Base-by-base conservation (phyloP, 1,140 invertebrate genomes). In the Calephelis virginiensis region DNA sequence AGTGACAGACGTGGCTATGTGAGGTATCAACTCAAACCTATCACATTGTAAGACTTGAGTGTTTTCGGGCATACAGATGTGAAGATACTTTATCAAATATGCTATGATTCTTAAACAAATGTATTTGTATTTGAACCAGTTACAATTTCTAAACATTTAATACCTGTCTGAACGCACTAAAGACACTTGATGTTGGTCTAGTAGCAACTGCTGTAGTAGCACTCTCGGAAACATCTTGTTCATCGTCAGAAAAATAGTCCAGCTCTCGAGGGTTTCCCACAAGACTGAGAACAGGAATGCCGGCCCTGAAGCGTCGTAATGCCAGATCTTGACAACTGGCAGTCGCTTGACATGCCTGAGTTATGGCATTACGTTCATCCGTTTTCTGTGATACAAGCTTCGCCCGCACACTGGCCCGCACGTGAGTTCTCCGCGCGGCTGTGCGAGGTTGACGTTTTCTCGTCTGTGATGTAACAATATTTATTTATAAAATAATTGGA, bases 181-280 rank as follows among this genome's bases (percentile, higher is more conserved):
- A 79, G 48, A 91, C 85, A 28, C 67, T 76, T 47, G 85, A 71
- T 66, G 92, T 90, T 63, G 92, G 78, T 75, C 87, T 60, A 10
- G 89, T 75, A 8, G 92, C 86, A 63, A 91, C 84, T 56, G 91
- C 85, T 66, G 82, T 74, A 80, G 84, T 72, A 50, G 81, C 82
- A 56, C 72, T 76, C 47, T 81, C 81, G 0, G 80, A 84, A 13
- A 73, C 73, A 43, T 79, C 83, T 37, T 69, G 64, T 62, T 92
- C 91, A 13, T 91, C 89, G 14, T 91, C 92, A 6, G 92, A 92
- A 75, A 94, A 94, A 74, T 94, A 94, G 63, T 94, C 94, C n/a
- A 96, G 81, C 63, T 94, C 91, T 79, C 95, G 91, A 28, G 87
- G 85, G 71, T 91, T 83, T 0, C 95, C 95, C 74, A 95, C 93